Conservation (phyloP, 2,797 vertebrate species). For the Liasis olivaceus region DNA sequence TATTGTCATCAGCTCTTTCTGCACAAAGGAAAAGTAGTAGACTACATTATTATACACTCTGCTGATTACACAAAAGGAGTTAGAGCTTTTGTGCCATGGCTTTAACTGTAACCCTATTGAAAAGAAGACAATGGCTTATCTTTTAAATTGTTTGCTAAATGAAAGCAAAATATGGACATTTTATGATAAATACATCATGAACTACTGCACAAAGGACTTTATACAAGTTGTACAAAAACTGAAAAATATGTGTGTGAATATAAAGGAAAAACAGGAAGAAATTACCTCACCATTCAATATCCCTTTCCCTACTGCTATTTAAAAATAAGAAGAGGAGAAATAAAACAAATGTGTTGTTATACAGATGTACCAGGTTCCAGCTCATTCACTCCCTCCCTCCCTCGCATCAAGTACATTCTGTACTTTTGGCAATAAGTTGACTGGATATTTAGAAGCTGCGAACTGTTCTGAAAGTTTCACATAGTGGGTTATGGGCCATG, state of each 20-base stretch:
- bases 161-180: slow-evolving; percentile 55
- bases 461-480: slow-evolving; percentile 82
- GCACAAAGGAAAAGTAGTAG: slow-evolving; percentile 22
- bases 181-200: slow-evolving; percentile 60
- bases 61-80: slow-evolving; percentile 16
- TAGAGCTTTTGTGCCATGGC: neutral
- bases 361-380: slow-evolving; percentile 80
- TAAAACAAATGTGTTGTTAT: slow-evolving; percentile 82
- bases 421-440: slow-evolving; percentile 85
- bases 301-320: slow-evolving; percentile 69
- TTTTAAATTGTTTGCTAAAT: slow-evolving; percentile 68
- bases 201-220: slow-evolving; percentile 60
- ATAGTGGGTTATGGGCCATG: slow-evolving; percentile 87
- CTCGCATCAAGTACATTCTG: slow-evolving; percentile 83
- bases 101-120: slow-evolving; percentile 42
- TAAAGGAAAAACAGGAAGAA: slow-evolving; percentile 52
- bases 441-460: slow-evolving; percentile 84
- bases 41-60: slow-evolving; percentile 30
- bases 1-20: slow-evolving; percentile 29
- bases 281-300: slow-evolving; percentile 63
- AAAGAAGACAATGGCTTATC: slow-evolving; percentile 38
- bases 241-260: slow-evolving; percentile 53
- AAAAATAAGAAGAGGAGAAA: slow-evolving; percentile 74
- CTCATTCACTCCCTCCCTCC: slow-evolving; percentile 68
- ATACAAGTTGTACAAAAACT: slow-evolving; percentile 56